Evolutionary conservation across 1,140 invertebrate genomes (phyloP).

Genomic region (Phortica variegata): DNA sequence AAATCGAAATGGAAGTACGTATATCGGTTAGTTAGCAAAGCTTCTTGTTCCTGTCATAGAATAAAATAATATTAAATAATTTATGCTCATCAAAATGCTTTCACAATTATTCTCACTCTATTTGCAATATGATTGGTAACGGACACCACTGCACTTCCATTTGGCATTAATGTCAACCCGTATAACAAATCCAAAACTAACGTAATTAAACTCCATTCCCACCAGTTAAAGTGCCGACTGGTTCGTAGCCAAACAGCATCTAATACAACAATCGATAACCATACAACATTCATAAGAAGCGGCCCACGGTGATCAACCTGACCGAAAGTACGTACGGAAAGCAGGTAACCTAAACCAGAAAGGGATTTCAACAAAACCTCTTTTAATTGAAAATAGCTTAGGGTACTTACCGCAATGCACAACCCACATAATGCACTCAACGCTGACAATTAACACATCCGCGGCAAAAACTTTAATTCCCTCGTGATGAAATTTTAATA

Average conservation of each 20-base stretch:
- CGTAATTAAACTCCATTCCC: conserved; percentile 58
- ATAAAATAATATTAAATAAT: not conserved
- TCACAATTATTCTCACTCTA: too few species aligned
- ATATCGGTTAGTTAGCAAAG: conserved; percentile 57
- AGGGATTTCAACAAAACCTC: not conserved
- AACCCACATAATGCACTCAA: conserved; percentile 74
- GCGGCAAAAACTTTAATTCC: conserved; percentile 60
- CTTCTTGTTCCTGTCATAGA: conserved; percentile 65
- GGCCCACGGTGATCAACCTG: conserved; percentile 72
- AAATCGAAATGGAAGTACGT: conserved; percentile 56
- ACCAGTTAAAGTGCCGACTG: conserved; percentile 55
- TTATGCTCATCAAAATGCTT: too few species aligned
- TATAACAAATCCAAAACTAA: conserved; percentile 64
- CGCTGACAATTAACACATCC: conserved; percentile 69
- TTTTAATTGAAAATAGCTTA: not conserved
- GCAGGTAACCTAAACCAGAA: conserved; percentile 64
- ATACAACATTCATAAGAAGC: conserved; percentile 65
- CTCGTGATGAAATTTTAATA: conserved; percentile 63
- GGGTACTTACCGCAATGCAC: conserved; percentile 65
- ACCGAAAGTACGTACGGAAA: conserved; percentile 66
- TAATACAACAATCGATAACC: conserved; percentile 66
- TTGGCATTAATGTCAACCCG: conserved; percentile 65
- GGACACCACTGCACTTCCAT: conserved; percentile 32
- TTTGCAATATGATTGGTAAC: not conserved
- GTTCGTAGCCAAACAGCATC: conserved; percentile 62